A percentile compares a stretch with the other conserved stretches of the same genome.
phyloP scores from a whole-genome alignment of 2,113 vertebrate species.

The Sialia sialis region DNA sequence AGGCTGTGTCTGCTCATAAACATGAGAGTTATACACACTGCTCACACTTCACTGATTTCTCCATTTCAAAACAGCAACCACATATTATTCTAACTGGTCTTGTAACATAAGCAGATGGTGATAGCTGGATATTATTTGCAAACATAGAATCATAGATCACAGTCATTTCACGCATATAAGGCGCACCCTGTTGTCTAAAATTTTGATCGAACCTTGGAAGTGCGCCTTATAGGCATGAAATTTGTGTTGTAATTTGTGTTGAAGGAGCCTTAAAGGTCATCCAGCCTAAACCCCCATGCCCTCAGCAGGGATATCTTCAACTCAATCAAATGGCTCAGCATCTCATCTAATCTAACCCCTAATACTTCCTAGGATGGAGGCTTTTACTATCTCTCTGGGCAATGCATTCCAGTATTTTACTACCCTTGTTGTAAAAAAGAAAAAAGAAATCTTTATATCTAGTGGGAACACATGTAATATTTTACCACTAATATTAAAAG shows the following conservation, averaged over 20 bases:
- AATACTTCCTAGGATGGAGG: neutral
- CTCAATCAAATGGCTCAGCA: neutral
- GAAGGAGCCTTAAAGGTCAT: neutral
- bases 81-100: neutral
- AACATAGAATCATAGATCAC: neutral
- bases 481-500: neutral
- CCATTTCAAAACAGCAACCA: neutral
- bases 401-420: neutral
- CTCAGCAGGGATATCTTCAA: neutral
- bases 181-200: too few species aligned
- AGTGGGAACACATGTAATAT: fast-evolving
- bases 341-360: fast-evolving
- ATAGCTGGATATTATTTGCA: neutral
- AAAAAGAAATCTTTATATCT: neutral
- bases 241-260: neutral
- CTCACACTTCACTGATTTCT: neutral
- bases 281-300: neutral
- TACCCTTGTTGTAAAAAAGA: fast-evolving
- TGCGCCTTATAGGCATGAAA: too few species aligned
- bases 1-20: neutral
- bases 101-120: neutral
- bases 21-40: too few species aligned
- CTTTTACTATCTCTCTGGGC: neutral
- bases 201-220: too few species aligned
- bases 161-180: too few species aligned